A percentile compares a stretch with the other conserved stretches of the same genome.
Conservation (phyloP, 1,140 invertebrate species). For the Aphaenogaster rudis region DNA sequence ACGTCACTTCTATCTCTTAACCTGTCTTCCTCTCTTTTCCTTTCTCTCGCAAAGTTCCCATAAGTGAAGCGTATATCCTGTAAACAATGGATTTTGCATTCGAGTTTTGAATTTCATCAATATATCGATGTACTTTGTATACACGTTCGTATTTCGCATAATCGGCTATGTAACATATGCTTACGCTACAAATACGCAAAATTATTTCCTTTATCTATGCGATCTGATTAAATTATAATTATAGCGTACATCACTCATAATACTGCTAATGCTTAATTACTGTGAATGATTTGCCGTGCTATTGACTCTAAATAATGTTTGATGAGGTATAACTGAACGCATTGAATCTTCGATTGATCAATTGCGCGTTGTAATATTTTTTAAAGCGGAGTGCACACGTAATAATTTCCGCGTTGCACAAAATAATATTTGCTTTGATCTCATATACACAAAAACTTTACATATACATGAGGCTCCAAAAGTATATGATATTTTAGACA, state of each 20-base stretch:
- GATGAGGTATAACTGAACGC: conserved; percentile 28
- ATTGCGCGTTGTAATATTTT: conserved; percentile 16
- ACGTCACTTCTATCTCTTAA: background rate
- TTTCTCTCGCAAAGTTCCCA: background rate
- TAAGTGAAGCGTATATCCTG: background rate
- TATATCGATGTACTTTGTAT: conserved; percentile 7
- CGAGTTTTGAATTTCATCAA: background rate
- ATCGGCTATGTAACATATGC: background rate
- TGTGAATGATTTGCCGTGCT: conserved; percentile 40
- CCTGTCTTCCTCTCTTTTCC: too few species aligned
- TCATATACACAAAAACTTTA: background rate
- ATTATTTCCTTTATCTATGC: conserved; percentile 48
- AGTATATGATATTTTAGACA: background rate
- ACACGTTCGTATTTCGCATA: background rate
- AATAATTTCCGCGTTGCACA: background rate
- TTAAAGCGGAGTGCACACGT: background rate
- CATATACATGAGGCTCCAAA: background rate
- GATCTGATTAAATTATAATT: conserved; percentile 54
- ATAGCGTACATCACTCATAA: conserved; percentile 36
- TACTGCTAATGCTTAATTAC: conserved; percentile 57
- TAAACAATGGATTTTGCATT: conserved; percentile 22
- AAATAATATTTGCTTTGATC: conserved; percentile 8
- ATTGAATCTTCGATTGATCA: conserved; percentile 40
- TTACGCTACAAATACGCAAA: conserved; percentile 24
- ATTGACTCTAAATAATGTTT: conserved; percentile 57